Percentiles rank a stretch among this genome's conserved stretches.
phyloP scores from a whole-genome alignment of 2,113 vertebrate species.

The Nerophis ophidion region DNA sequence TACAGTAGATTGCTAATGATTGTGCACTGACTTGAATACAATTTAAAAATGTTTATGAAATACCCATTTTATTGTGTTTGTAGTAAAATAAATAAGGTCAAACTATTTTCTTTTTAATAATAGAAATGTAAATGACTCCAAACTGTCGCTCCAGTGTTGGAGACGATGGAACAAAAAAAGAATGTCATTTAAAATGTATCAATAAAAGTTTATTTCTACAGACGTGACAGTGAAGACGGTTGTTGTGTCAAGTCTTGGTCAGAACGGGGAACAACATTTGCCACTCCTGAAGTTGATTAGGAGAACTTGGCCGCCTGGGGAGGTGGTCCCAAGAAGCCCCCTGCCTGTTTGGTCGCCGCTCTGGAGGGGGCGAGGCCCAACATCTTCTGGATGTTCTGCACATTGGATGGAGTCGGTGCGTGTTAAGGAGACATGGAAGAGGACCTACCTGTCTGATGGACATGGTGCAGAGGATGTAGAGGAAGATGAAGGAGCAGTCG shows the following conservation, averaged over 20 bases:
- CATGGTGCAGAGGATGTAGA: slow-evolving; percentile 99
- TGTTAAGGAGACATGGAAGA: not conserved
- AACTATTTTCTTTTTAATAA: too few relatives aligned
- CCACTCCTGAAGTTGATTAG: slow-evolving; percentile 39
- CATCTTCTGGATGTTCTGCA: slow-evolving; percentile 98
- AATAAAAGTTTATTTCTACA: slow-evolving; percentile 52
- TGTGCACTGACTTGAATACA: too few relatives aligned
- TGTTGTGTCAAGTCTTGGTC: slow-evolving; percentile 17
- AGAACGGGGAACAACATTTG: slow-evolving; percentile 23
- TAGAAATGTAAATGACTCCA: too few relatives aligned
- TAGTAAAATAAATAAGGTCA: too few relatives aligned
- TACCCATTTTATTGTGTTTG: too few relatives aligned
- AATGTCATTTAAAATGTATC: slow-evolving; percentile 4
- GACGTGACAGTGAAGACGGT: slow-evolving; percentile 38
- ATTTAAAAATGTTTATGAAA: too few relatives aligned
- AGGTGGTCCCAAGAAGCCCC: slow-evolving; percentile 94
- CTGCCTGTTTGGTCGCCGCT: slow-evolving; percentile 96
- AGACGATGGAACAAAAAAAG: too few relatives aligned
- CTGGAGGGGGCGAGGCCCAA: slow-evolving; percentile 93
- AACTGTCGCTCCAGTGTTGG: too few relatives aligned
- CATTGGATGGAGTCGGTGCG: not conserved
- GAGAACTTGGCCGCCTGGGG: slow-evolving; percentile 96
- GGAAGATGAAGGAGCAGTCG: slow-evolving; percentile 97
- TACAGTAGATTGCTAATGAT: too few relatives aligned
- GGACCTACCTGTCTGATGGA: slow-evolving; percentile 91